Evolutionary conservation across 1,140 invertebrate species (phyloP).

Genomic region (Cydia strobilella): DNA sequence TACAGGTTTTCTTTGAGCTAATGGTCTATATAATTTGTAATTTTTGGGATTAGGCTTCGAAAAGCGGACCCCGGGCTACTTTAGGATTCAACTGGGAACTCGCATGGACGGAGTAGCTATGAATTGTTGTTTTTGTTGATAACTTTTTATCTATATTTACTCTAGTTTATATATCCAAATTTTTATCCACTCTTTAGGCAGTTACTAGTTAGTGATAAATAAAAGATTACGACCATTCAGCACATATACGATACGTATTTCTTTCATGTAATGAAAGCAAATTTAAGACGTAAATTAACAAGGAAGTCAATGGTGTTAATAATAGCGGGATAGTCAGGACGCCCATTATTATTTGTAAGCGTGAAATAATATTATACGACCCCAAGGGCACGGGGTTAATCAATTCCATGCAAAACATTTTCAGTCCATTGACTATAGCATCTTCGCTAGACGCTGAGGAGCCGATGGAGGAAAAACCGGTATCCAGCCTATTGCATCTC

Average conservation of each 20-base stretch:
- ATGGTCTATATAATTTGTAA: too few relatives aligned
- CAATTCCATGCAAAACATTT: constrained; percentile 60
- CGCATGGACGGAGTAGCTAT: too few relatives aligned
- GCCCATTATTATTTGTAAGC: constrained; percentile 26
- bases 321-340: background rate
- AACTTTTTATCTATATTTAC: too few relatives aligned
- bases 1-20: too few relatives aligned
- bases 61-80: too few relatives aligned
- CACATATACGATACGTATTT: background rate
- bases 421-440: constrained; percentile 57
- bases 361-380: constrained; percentile 36
- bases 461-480: constrained; percentile 65
- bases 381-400: constrained; percentile 47
- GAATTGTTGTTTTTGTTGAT: too few relatives aligned
- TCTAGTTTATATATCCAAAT: too few relatives aligned
- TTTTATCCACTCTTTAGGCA: too few relatives aligned
- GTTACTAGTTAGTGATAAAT: too few relatives aligned
- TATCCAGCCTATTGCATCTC: constrained; percentile 60
- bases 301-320: background rate
- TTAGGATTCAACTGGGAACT: too few relatives aligned
- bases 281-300: background rate
- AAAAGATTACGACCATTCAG: too few relatives aligned
- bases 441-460: constrained; percentile 66
- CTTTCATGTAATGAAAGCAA: background rate
- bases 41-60: too few relatives aligned